Evolutionary conservation across 2,113 vertebrate species (phyloP).

Genomic region (Erythrocebus patas): DNA sequence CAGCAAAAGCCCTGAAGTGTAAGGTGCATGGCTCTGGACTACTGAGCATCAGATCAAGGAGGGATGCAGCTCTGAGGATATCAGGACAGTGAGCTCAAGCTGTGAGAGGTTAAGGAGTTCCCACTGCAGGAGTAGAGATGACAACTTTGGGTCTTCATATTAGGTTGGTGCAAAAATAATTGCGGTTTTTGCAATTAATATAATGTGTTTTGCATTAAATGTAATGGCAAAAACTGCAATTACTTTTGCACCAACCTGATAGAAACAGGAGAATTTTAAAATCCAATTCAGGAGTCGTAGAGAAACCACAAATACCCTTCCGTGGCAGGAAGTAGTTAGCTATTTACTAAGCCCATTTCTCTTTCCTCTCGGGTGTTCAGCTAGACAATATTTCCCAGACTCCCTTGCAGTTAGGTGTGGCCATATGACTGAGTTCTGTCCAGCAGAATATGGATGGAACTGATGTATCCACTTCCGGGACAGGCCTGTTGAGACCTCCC

Average conservation of each 20-base stretch:
- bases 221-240: no score
- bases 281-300: background rate
- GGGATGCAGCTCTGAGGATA: background rate
- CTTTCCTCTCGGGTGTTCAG: background rate
- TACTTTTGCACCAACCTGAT: no score
- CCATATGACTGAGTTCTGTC: background rate
- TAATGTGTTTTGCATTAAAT: no score
- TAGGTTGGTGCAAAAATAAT: no score
- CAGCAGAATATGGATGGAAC: background rate
- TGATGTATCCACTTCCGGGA: background rate
- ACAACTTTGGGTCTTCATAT: background rate
- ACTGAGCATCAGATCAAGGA: background rate
- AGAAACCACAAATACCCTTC: background rate
- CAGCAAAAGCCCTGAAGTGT: background rate
- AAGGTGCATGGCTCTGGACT: background rate
- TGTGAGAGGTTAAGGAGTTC: background rate
- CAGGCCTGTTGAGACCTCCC: background rate
- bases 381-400: background rate
- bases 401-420: background rate
- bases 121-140: background rate
- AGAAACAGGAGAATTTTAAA: background rate
- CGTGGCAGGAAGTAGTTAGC: accelerated
- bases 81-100: background rate
- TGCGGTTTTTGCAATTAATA: no score
- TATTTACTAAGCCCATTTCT: background rate